Evolutionary conservation across 1,140 invertebrate genomes (phyloP), one percentile per base, ranked within the genome.

Genomic region (Drosophila baimaii): DNA sequence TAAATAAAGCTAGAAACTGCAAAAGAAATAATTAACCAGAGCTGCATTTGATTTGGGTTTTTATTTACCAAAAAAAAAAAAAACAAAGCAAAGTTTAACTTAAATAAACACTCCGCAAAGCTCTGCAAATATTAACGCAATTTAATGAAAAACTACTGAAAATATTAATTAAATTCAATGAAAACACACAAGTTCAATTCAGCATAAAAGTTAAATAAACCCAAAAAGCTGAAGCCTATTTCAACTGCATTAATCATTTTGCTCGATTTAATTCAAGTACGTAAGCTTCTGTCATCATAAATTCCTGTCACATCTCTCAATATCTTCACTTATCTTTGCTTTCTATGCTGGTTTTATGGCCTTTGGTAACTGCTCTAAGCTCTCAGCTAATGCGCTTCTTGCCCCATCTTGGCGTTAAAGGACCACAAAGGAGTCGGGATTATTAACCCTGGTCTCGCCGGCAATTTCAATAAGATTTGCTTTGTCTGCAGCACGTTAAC

Each of bases 401-500:
- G 43, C 17, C 66, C 66, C 63, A 37, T 52, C 66, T 44, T 23
- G 10, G 19, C 17, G 1, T 9, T 25, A 69, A 31, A 46, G 64
- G 27, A 56, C 13, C 51, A 57, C 43, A 71, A 71, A 43, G 51
- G 41, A 57, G 12, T 4, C 13, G 4, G 47, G 52, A 71, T 58
- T 71, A 71, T 58, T 71, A 71, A 70, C 21, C 44, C 35, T 12
- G 21, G 33, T 29, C 39, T 8, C 17, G 6, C 10, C 15, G 29
- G 13, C 57, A 64, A 69, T 75, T 55, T 47, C 54, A 65, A 71
- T 72, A 47, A 62, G 63, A 85, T 84, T 85, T 70, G 51, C 68
- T 80, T 65, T 72, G 58, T 66, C 62, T 63, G 46, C 59, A 17
- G 43, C 59, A 29, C 69, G 58, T 43, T 66, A 29, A 52, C 51